Conservation (phyloP, 2,888 invertebrate genomes). For the Stictocephala bisonia region DNA sequence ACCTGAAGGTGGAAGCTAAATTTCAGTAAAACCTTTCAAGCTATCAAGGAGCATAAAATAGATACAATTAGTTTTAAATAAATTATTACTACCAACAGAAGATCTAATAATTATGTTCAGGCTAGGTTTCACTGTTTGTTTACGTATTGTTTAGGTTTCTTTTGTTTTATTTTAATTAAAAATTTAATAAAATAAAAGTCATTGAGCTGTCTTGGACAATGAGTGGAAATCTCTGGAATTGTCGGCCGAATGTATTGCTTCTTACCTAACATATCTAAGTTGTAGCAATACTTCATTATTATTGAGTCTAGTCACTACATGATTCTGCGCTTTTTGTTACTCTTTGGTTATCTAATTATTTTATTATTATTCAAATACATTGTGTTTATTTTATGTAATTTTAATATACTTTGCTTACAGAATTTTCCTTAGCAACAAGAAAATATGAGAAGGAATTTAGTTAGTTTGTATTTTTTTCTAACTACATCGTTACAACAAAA, state of each 20-base stretch:
- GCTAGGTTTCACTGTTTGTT: too few species aligned
- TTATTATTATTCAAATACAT: background rate
- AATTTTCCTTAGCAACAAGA: too few species aligned
- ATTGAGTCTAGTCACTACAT: slow-evolving; percentile 12
- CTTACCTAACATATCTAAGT: background rate
- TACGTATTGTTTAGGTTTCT: background rate
- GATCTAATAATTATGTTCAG: too few species aligned
- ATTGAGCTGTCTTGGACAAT: background rate
- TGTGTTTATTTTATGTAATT: too few species aligned
- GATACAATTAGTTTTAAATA: background rate
- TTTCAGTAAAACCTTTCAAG: background rate
- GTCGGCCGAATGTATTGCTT: background rate
- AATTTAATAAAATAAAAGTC: background rate
- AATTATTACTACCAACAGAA: too few species aligned
- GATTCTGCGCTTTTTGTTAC: background rate
- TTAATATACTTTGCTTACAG: too few species aligned
- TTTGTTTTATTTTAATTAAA: background rate
- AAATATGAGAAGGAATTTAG: too few species aligned
- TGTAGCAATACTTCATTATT: slow-evolving; percentile 12
- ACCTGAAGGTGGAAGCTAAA: too few species aligned
- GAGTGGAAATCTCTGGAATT: background rate
- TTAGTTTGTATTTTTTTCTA: too few species aligned
- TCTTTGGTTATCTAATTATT: background rate
- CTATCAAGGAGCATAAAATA: background rate
- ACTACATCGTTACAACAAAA: too few species aligned